These are phyloP conservation scores for Electrophaes corylata DNA, from an alignment of 2,888 invertebrate genomes.

Conservation along the genomic window DNA sequence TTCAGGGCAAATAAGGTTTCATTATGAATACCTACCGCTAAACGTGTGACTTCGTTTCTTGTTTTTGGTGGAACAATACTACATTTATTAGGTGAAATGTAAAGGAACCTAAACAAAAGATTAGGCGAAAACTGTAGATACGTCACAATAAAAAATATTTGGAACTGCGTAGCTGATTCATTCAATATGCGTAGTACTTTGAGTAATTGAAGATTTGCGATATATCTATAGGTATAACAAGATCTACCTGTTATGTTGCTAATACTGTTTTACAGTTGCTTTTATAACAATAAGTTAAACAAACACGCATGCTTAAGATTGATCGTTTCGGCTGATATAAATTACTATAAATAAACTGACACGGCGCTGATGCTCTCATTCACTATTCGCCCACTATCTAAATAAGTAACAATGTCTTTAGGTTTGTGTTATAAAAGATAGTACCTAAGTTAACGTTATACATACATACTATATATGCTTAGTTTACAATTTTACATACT, in stretches of 20 bases:
- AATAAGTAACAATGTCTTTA: conserved; percentile 10
- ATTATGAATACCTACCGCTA: not conserved
- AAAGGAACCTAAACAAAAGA: conserved; percentile 19
- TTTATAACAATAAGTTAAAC: conserved; percentile 4
- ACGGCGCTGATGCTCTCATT: conserved; percentile 24
- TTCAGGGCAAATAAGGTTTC: conserved; percentile 23
- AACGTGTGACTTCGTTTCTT: conserved; percentile 14
- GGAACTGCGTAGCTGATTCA: conserved; percentile 16
- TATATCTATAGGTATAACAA: not conserved
- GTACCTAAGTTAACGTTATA: too few relatives aligned
- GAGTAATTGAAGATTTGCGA: not conserved
- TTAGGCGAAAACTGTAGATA: conserved; percentile 7
- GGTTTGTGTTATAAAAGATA: too few relatives aligned
- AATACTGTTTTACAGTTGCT: conserved; percentile 3
- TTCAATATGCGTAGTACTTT: conserved; percentile 6
- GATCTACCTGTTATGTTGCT: not conserved
- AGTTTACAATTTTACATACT: too few relatives aligned
- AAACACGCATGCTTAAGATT: conserved; percentile 13
- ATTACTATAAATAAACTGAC: conserved; percentile 24
- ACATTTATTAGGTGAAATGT: conserved; percentile 3
- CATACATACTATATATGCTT: too few relatives aligned
- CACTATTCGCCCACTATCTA: conserved; percentile 21
- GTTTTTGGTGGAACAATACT: conserved; percentile 17
- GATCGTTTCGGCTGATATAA: conserved; percentile 18
- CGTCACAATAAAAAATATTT: conserved; percentile 1